Conservation (phyloP, 37 sponge, comb jelly and placozoan species). For the Eunapius fragilis region DNA sequence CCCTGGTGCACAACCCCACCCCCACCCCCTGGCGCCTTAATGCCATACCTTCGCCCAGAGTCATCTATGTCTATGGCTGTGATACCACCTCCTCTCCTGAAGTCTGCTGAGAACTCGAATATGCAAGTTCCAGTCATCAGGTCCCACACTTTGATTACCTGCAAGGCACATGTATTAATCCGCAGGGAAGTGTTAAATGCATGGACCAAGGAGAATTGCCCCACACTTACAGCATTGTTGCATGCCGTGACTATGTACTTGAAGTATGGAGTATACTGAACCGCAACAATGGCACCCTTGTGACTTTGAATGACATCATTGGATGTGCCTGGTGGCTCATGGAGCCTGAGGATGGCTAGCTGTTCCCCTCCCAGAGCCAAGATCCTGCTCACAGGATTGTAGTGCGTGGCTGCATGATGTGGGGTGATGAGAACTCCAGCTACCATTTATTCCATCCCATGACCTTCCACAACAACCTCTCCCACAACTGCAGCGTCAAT, state of each 20-base stretch:
- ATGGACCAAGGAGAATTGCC: too few species aligned
- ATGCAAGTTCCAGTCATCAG: constrained; percentile 63
- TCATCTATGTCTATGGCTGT: constrained; percentile 39
- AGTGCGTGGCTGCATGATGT: constrained; percentile 39
- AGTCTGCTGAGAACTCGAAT: constrained; percentile 73
- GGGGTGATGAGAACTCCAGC: too few species aligned
- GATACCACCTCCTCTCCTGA: constrained; percentile 13
- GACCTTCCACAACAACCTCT: too few species aligned
- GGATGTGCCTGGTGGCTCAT: background rate
- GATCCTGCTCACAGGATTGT: constrained; percentile 37
- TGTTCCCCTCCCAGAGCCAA: constrained; percentile 58
- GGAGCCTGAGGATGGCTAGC: constrained; percentile 29
- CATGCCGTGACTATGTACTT: constrained; percentile 84
- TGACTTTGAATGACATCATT: constrained; percentile 38
- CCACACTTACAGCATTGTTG: constrained; percentile 59
- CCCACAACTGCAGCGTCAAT: too few species aligned
- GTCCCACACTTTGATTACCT: constrained; percentile 95
- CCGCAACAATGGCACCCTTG: constrained; percentile 36
- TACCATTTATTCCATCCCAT: too few species aligned
- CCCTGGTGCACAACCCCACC: background rate
- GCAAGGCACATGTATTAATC: too few species aligned
- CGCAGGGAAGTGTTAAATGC: too few species aligned
- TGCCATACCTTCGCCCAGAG: background rate
- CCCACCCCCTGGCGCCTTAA: background rate
- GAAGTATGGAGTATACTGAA: constrained; percentile 78